Base-by-base conservation (phyloP, 37 sponge, comb jelly and placozoan genomes). In the Oscarella lobularis region DNA sequence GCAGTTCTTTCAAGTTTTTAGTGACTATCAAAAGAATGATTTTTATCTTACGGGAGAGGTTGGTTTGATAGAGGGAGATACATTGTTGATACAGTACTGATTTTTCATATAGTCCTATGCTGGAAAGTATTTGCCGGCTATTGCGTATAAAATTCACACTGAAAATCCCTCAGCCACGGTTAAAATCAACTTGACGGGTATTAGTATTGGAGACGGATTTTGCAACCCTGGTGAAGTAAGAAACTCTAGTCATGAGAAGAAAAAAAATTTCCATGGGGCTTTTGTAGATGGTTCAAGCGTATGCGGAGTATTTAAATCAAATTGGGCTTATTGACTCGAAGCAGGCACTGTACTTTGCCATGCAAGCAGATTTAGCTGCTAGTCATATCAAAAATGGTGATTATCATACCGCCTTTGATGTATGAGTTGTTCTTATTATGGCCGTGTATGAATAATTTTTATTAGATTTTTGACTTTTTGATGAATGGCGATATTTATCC, bases 41-140 rank as follows among this genome's bases (percentile, higher is more conserved):
- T 93, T 93, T 73, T 93, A 93, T 60, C 73, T 93, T 32, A 89
- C 90, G 4, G 94, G 94, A 72, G 90, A 93, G 81, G 92, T 87
- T 31, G 33, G 77, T 54, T 27, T 48, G 20, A 48, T 48, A 27
- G 9, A 48, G 74, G 35, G 3, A 36, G 36, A 37, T 36, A 31
- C 3, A 3, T 77, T 36, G 1, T 1, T 39, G 32, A 33, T 3
- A 20, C 33, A 27, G 5, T 75, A 41, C 33, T 1, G 32, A 69
- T 74, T 3, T 48, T 31, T 14, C 41, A 37, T 5, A 0, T 72
- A 92, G 90, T 93, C 94, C 32, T 93, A 93, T 86, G 94, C 87
- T 71, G 89, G 94, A 1, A 93, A 93, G 73, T 93, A 93, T 73
- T 72, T 93, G 0, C 94, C 94, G 67, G 94, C 90, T 32, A 60